Evolutionary conservation across 2,888 invertebrate genomes (phyloP).

Genomic region (Ennomos erosarius): DNA sequence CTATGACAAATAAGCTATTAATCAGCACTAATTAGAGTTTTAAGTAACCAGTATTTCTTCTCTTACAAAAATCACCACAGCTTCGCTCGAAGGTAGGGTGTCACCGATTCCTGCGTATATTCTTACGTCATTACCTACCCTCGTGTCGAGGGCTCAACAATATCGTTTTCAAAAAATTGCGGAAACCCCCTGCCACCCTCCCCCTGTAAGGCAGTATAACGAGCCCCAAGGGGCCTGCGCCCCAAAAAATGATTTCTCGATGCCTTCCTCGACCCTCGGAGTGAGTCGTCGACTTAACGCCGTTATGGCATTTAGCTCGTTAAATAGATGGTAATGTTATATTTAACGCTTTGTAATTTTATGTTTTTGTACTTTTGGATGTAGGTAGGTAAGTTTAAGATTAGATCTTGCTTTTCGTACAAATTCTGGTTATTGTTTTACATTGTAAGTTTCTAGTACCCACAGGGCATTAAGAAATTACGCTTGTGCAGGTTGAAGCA

Average conservation of each 20-base stretch:
- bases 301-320: constrained; percentile 54
- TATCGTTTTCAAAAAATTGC: constrained; percentile 60
- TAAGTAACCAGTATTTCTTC: neutral
- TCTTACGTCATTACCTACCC: constrained; percentile 54
- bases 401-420: too few species aligned
- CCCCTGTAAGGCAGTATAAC: constrained; percentile 42
- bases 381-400: too few species aligned
- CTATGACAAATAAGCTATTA: too few species aligned
- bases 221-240: constrained; percentile 46
- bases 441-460: too few species aligned
- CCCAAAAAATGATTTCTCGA: constrained; percentile 54
- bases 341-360: constrained; percentile 40
- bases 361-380: constrained; percentile 22
- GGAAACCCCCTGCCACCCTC: constrained; percentile 46
- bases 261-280: constrained; percentile 35
- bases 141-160: constrained; percentile 48
- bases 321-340: constrained; percentile 56
- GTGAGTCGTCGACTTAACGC: constrained; percentile 36
- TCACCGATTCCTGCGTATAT: constrained; percentile 40
- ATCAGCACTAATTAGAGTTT: too few species aligned
- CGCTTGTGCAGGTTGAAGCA: too few species aligned
- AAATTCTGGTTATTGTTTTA: too few species aligned
- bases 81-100: constrained; percentile 20
- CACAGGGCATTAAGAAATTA: too few species aligned
- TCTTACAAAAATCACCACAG: constrained; percentile 27